Conservation (phyloP, 2,797 vertebrate genomes). For the Karalla daura region DNA sequence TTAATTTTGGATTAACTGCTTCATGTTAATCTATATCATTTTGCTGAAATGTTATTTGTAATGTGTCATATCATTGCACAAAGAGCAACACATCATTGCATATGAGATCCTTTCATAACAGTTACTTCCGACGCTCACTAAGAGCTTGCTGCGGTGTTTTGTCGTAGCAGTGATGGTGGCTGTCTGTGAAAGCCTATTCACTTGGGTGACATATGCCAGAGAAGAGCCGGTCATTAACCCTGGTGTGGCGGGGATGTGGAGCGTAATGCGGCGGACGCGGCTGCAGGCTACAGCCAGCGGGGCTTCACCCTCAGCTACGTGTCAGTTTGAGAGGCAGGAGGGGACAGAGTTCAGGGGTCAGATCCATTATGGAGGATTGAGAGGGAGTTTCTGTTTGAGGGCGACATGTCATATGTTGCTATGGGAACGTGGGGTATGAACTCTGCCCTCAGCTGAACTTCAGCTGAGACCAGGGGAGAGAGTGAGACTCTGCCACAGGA, state of each 20-base stretch:
- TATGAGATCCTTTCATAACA: too few species aligned
- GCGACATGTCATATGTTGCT: slow-evolving; percentile 80
- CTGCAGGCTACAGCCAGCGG: slow-evolving; percentile 58
- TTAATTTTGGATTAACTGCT: too few species aligned
- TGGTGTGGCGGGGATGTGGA: slow-evolving; percentile 31
- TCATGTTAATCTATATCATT: too few species aligned
- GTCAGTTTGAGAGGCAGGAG: slow-evolving; percentile 69
- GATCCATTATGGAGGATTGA: slow-evolving; percentile 83
- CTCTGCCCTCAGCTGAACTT: slow-evolving; percentile 81
- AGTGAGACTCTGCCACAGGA: slow-evolving; percentile 50
- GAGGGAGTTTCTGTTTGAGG: slow-evolving; percentile 75
- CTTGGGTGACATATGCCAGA: slow-evolving; percentile 52
- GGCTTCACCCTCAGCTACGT: slow-evolving; percentile 69
- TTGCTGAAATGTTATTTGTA: too few species aligned
- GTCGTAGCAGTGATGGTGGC: slow-evolving; percentile 22
- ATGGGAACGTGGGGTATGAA: slow-evolving; percentile 80
- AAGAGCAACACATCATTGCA: too few species aligned
- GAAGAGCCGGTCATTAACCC: slow-evolving; percentile 62
- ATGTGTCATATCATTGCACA: too few species aligned
- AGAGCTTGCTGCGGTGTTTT: background rate
- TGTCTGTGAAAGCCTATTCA: slow-evolving; percentile 17
- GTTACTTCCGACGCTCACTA: too few species aligned
- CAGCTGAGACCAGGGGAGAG: slow-evolving; percentile 61
- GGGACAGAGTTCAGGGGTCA: slow-evolving; percentile 80
- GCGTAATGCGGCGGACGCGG: slow-evolving; percentile 38